phyloP scores from a whole-genome alignment of 2,113 vertebrate species.

The Candoia aspera region DNA sequence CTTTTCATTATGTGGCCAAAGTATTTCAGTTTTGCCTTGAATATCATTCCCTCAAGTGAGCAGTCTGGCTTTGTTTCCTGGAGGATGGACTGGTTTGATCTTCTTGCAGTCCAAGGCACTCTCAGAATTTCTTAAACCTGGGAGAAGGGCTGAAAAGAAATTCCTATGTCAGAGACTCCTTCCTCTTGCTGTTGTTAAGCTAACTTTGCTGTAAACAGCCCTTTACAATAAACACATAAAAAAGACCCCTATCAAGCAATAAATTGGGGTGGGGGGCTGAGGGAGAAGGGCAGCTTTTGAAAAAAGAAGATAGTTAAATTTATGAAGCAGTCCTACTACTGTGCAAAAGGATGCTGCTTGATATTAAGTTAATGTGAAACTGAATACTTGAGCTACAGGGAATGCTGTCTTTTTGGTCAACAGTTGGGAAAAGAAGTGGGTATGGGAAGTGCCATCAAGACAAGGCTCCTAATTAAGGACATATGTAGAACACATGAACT shows the following conservation, averaged over 20 bases:
- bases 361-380: conserved; percentile 67
- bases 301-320: conserved; percentile 79
- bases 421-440: conserved; percentile 23
- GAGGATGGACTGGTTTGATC: no score
- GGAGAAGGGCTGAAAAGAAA: conserved; percentile 1
- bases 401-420: conserved; percentile 29
- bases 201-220: conserved; percentile 81
- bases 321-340: conserved; percentile 77
- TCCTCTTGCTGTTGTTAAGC: conserved; percentile 69
- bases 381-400: conserved; percentile 40
- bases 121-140: neutral
- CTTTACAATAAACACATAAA: conserved; percentile 81
- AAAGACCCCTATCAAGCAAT: conserved; percentile 77
- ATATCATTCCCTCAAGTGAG: no score
- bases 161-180: neutral
- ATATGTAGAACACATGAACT: conserved; percentile 47
- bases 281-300: conserved; percentile 72
- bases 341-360: conserved; percentile 72
- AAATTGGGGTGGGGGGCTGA: conserved; percentile 71
- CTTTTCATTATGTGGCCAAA: no score
- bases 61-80: no score
- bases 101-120: no score
- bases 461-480: conserved; percentile 43
- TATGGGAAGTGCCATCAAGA: conserved; percentile 30
- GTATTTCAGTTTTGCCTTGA: no score